Evolutionary conservation across 92 coral and sea anemone species (phyloP).

Genomic region (Anthopleura xanthogrammica): DNA sequence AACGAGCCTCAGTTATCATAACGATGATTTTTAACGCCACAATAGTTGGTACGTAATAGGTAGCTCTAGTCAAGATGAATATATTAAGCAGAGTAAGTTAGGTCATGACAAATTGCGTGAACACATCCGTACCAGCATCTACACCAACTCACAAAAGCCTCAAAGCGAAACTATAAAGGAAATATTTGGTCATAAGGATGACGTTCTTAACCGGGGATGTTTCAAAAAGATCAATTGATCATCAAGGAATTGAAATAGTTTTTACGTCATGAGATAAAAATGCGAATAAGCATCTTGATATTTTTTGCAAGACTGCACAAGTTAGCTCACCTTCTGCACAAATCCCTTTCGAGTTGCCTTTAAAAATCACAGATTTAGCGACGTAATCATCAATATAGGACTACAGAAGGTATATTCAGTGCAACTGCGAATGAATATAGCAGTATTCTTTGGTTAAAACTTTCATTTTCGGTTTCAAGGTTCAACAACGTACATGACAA

Average conservation of each 20-base stretch:
- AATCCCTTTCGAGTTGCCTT: neutral
- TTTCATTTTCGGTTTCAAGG: constrained; percentile 1
- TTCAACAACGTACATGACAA: neutral
- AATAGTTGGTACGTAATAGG: too few relatives aligned
- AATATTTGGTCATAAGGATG: neutral
- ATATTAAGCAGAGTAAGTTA: neutral
- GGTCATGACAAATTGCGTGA: neutral
- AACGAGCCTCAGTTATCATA: neutral
- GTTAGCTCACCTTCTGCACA: neutral
- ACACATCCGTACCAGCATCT: neutral
- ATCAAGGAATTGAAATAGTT: neutral
- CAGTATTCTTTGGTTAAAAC: neutral
- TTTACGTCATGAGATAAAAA: neutral
- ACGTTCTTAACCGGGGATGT: neutral
- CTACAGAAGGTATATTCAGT: neutral
- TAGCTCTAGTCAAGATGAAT: neutral
- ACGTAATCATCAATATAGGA: neutral
- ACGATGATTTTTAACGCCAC: neutral
- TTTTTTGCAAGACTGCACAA: neutral
- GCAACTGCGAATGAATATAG: neutral
- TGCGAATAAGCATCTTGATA: neutral
- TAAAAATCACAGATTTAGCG: neutral
- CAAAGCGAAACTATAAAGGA: neutral
- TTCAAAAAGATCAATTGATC: neutral
- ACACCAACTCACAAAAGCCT: neutral